Evolutionary conservation across 2,888 invertebrate species (phyloP), one percentile per base, ranked within the genome.

Genomic region (Myathropa florea): DNA sequence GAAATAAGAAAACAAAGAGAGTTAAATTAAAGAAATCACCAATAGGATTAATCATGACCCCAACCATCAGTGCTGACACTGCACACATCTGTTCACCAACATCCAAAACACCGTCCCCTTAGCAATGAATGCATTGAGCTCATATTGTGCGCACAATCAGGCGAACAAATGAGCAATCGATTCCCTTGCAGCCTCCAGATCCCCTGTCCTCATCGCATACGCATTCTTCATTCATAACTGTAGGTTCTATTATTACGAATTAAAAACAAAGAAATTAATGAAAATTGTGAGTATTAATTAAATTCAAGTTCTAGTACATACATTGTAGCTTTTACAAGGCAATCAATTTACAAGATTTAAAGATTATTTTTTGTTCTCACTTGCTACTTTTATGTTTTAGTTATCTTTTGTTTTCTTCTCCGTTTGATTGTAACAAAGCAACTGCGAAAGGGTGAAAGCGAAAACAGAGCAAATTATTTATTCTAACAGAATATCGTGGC

Each of bases 281-380:
- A 64, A 79, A 76, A 72, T 80, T 85, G 85, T 85, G 68, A 85
- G 85, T 85, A 85, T 85, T 85, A 85, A 46, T 76, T n/a, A 53
- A 72, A 23, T 24, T 36, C 36, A 55, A 60, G 46, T 36, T 59
- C 30, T 57, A 71, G 57, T 63, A n/a, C 57, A 65, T 75, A 59
- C 21, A 60, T 28, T 63, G 21, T 23, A 72, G 73, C 36, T 71
- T 77, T 72, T 68, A 72, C 33, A 39, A 75, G 46, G 46, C 46
- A 60, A 23, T n/a, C n/a, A 65, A 23, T 68, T 21, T 26, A 61
- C 24, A 28, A n/a, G n/a, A n/a, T 67, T 24, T 46, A 46, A 9
- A 39, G 18, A 18, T n/a, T 39, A 53, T 70, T 70, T 24, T 70
- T 46, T 30, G 23, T 68, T 23, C 14, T 21, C n/a, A 26, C 55